Conservation (phyloP, 2,888 invertebrate species). For the Muschampia plurimacula region DNA sequence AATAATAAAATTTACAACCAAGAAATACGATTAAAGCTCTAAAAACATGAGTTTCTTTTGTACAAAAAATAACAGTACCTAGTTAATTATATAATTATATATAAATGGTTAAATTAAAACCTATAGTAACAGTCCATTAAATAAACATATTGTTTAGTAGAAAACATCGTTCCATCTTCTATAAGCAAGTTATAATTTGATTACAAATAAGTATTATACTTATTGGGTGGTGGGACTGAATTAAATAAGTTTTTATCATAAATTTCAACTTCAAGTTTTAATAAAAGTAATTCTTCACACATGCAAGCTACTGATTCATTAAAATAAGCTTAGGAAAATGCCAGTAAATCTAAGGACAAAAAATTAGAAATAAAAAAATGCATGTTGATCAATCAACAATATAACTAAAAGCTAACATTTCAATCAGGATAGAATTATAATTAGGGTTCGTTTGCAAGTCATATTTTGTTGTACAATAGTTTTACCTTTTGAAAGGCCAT, state of each 20-base stretch:
- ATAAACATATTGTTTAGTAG: slow-evolving; percentile 14
- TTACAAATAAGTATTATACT: neutral
- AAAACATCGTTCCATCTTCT: neutral
- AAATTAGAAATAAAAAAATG: slow-evolving; percentile 62
- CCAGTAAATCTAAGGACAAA: neutral
- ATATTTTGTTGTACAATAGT: neutral
- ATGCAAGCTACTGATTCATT: neutral
- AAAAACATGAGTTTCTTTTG: slow-evolving; percentile 77
- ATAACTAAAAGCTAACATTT: slow-evolving; percentile 1
- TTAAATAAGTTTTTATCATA: neutral
- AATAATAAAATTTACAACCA: slow-evolving; percentile 84
- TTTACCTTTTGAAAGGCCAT: neutral
- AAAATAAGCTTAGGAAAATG: neutral
- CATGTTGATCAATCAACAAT: slow-evolving; percentile 52
- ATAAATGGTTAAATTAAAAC: slow-evolving; percentile 41
- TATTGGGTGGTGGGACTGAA: neutral
- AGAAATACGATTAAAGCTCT: slow-evolving; percentile 83
- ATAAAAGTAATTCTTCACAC: neutral
- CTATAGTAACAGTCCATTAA: slow-evolving; percentile 45
- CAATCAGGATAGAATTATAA: neutral
- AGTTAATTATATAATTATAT: slow-evolving; percentile 42
- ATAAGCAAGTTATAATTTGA: neutral
- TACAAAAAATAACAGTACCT: slow-evolving; percentile 60
- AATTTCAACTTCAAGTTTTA: neutral
- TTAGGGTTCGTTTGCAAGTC: neutral